phyloP scores from a whole-genome alignment of 92 coral and sea anemone species.

The Porites evermanni region DNA sequence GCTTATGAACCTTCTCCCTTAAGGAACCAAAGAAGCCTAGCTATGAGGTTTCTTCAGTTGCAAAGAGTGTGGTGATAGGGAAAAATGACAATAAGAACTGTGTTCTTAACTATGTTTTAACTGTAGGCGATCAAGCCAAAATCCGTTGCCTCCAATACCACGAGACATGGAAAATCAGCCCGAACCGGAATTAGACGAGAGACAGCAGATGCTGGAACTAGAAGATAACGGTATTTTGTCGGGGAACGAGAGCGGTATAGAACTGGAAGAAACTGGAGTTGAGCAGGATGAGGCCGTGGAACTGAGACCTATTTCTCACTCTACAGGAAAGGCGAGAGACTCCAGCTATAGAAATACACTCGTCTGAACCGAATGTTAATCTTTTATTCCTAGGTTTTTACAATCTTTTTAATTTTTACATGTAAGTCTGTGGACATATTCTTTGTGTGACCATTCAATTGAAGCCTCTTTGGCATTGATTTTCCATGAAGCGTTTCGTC shows the following conservation, averaged over 20 bases:
- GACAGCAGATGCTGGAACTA: conserved; percentile 3
- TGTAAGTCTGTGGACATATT: too few species aligned
- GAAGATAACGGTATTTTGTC: conserved; percentile 22
- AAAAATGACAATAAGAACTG: neutral
- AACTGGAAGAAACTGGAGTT: conserved; percentile 2
- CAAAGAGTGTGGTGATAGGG: too few species aligned
- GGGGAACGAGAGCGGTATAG: conserved; percentile 34
- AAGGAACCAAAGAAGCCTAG: too few species aligned
- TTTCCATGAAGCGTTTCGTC: too few species aligned
- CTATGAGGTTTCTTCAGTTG: too few species aligned
- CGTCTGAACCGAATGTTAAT: neutral
- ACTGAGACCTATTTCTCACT: neutral
- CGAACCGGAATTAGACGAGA: conserved; percentile 17
- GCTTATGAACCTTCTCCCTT: too few species aligned
- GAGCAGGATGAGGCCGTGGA: conserved; percentile 6
- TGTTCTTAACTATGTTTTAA: too few species aligned
- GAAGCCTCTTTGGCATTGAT: too few species aligned
- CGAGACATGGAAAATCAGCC: neutral
- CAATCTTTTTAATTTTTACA: too few species aligned
- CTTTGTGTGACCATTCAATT: too few species aligned
- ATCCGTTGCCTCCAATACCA: conserved; percentile 21
- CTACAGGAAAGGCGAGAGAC: neutral
- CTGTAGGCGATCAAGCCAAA: conserved; percentile 18
- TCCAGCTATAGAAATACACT: conserved; percentile 2
- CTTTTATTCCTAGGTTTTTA: too few species aligned